Conservation (phyloP, 2,888 invertebrate species). For the Salpingus planirostris region DNA sequence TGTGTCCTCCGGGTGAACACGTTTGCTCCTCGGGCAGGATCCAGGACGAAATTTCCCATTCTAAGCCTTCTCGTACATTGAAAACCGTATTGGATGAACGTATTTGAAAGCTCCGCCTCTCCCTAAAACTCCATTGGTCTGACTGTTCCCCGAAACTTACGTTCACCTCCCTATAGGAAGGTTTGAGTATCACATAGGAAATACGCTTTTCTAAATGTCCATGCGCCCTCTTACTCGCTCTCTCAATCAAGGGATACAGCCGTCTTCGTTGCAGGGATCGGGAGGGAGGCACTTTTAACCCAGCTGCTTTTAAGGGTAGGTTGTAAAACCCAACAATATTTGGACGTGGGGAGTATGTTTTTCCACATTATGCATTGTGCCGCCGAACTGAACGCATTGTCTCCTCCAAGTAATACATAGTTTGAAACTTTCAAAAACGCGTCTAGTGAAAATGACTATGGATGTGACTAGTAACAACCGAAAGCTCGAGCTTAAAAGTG, state of each 20-base stretch:
- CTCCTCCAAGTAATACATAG: constrained; percentile 12
- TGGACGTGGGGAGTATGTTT: constrained; percentile 39
- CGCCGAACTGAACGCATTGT: constrained; percentile 30
- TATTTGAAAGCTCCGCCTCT: constrained; percentile 40
- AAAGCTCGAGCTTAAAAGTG: constrained; percentile 42
- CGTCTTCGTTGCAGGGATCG: constrained; percentile 25
- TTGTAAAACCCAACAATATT: constrained; percentile 41
- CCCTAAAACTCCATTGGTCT: constrained; percentile 40
- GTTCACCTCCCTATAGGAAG: constrained; percentile 42
- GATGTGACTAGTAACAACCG: constrained; percentile 43
- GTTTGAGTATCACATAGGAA: constrained; percentile 31
- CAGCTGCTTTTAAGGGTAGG: constrained; percentile 36
- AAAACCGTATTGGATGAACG: constrained; percentile 45
- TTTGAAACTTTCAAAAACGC: constrained; percentile 5
- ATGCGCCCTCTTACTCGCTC: constrained; percentile 20
- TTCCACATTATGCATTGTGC: constrained; percentile 39
- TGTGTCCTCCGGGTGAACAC: constrained; percentile 6
- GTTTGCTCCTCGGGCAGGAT: constrained; percentile 1
- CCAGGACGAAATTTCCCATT: constrained; percentile 21
- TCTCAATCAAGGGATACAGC: constrained; percentile 2
- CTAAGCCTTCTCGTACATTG: constrained; percentile 35
- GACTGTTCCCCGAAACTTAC: constrained; percentile 40
- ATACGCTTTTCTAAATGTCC: constrained; percentile 33
- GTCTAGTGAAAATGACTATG: constrained; percentile 54
- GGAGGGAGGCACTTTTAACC: constrained; percentile 28